phyloP scores from a whole-genome alignment of 2,797 vertebrate species.

The Myotis vivesi region DNA sequence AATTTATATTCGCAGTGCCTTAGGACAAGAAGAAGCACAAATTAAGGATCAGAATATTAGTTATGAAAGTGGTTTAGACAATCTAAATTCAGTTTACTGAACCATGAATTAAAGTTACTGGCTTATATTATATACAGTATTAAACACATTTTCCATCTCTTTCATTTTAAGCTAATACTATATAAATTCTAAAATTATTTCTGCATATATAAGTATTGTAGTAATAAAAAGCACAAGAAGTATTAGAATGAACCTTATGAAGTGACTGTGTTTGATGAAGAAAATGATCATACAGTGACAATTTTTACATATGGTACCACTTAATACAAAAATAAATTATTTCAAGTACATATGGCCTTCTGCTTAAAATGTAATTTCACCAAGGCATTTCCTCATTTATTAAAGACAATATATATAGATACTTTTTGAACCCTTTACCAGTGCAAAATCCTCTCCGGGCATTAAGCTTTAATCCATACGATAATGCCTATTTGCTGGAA shows the following conservation, averaged over 20 bases:
- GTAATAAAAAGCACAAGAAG: background rate
- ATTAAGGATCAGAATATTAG: conserved; percentile 53
- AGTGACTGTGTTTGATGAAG: background rate
- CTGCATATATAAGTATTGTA: background rate
- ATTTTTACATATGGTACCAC: background rate
- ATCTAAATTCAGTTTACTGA: conserved; percentile 60
- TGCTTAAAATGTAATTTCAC: background rate
- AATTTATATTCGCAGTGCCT: background rate
- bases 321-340: background rate
- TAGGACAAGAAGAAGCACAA: background rate
- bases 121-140: background rate
- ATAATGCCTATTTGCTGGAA: background rate
- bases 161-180: background rate
- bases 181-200: background rate
- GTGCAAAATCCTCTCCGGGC: background rate
- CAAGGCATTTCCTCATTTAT: background rate
- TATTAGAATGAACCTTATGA: background rate
- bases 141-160: background rate
- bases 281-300: background rate
- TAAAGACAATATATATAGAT: background rate
- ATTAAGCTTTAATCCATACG: background rate
- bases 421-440: background rate
- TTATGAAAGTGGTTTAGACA: conserved; percentile 64
- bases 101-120: conserved; percentile 3
- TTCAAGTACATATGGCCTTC: background rate